A percentile compares a stretch with the other conserved stretches of the same genome.
Evolutionary conservation across 1,140 invertebrate genomes (phyloP).

Genomic region (Lasaia peninsularis): DNA sequence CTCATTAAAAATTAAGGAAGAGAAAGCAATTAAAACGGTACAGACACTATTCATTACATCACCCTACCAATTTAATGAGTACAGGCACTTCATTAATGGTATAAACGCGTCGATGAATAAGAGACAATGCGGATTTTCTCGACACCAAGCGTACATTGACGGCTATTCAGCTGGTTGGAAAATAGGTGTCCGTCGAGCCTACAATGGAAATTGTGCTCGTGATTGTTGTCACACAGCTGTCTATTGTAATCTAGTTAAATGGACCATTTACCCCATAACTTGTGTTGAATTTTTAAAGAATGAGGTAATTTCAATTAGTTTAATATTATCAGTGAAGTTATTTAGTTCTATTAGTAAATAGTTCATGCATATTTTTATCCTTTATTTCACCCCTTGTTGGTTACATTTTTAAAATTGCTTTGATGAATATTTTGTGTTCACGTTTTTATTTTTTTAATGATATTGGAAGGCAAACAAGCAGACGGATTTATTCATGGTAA

Average conservation of each 20-base stretch:
- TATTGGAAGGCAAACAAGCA: too few species aligned
- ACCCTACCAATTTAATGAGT: background rate
- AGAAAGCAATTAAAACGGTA: slow-evolving; percentile 7
- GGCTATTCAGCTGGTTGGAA: background rate
- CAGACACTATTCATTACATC: slow-evolving; percentile 1
- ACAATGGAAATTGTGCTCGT: background rate
- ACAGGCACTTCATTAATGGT: background rate
- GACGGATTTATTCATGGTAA: too few species aligned
- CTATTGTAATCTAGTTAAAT: background rate
- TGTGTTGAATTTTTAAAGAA: background rate
- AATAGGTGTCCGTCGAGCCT: background rate
- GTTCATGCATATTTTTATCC: too few species aligned
- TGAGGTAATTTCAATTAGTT: too few species aligned
- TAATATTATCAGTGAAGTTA: too few species aligned
- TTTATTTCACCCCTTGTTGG: too few species aligned
- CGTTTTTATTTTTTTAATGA: too few species aligned
- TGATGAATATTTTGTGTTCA: too few species aligned
- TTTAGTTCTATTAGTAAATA: too few species aligned
- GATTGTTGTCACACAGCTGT: background rate
- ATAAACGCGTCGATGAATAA: background rate
- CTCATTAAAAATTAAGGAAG: slow-evolving; percentile 5
- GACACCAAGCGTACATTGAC: slow-evolving; percentile 6
- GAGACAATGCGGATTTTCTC: background rate
- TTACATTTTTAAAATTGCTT: too few species aligned
- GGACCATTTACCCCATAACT: background rate